Conservation (phyloP, 2,888 invertebrate species). For the Anticlea derivata region DNA sequence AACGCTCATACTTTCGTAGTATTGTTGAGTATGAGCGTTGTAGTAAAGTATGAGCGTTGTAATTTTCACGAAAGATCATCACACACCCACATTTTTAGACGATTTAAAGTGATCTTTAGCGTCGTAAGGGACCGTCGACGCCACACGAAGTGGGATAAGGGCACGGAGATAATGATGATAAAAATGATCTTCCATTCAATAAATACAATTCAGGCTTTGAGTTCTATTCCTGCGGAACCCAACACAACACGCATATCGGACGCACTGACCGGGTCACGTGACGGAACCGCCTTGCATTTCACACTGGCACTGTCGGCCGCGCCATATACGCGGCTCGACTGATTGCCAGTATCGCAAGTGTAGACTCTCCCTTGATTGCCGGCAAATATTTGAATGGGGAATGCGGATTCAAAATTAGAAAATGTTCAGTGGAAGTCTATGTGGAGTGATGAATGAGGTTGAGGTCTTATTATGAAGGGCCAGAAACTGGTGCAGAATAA, state of each 20-base stretch:
- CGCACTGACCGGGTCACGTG: constrained; percentile 69
- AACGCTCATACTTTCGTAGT: too few relatives aligned
- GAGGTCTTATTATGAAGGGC: not conserved
- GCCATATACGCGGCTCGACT: constrained; percentile 15
- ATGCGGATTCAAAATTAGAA: constrained; percentile 23
- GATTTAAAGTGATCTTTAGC: too few relatives aligned
- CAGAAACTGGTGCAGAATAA: not conserved
- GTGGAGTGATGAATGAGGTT: constrained; percentile 4
- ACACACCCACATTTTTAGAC: too few relatives aligned
- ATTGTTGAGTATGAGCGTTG: too few relatives aligned
- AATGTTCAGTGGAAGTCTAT: constrained; percentile 1
- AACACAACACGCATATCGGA: constrained; percentile 48
- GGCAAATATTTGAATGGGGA: constrained; percentile 13
- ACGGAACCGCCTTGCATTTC: constrained; percentile 56
- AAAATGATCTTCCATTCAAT: too few relatives aligned
- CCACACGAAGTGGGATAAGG: too few relatives aligned
- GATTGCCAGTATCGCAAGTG: constrained; percentile 19
- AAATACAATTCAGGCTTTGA: not conserved
- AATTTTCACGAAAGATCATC: too few relatives aligned
- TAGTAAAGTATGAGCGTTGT: too few relatives aligned
- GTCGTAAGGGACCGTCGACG: too few relatives aligned
- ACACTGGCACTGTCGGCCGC: constrained; percentile 10
- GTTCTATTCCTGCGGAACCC: constrained; percentile 10
- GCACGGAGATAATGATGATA: too few relatives aligned
- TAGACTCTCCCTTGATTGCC: constrained; percentile 18